A percentile compares a stretch with the other conserved stretches of the same genome.
Conservation (phyloP, 1,140 invertebrate species). For the Papilio helenus region DNA sequence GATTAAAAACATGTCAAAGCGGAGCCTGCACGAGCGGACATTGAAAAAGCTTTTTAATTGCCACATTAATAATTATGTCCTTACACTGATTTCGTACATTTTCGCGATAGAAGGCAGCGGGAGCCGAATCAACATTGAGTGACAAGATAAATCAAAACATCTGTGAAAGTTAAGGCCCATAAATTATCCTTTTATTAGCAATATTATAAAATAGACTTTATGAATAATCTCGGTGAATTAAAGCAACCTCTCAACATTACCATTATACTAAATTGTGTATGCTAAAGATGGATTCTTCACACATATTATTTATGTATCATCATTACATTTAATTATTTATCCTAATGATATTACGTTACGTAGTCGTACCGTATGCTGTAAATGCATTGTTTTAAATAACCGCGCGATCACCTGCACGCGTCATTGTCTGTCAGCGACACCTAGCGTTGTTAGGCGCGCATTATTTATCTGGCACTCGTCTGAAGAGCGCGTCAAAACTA, state of each 20-base stretch:
- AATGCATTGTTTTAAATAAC: conserved; percentile 38
- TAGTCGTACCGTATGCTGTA: background rate
- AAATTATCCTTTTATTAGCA: background rate
- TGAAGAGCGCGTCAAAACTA: conserved; percentile 29
- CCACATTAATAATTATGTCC: conserved; percentile 33
- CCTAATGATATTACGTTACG: background rate
- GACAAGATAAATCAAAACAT: background rate
- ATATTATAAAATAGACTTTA: too few species aligned
- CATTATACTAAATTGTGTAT: too few species aligned
- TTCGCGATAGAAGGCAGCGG: conserved; percentile 11
- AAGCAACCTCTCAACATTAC: too few species aligned
- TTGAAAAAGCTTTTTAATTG: conserved; percentile 41
- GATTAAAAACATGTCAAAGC: conserved; percentile 72
- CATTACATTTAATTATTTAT: background rate
- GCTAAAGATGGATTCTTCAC: too few species aligned
- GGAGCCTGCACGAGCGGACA: conserved; percentile 32
- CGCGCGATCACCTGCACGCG: conserved; percentile 32
- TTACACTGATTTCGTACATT: conserved; percentile 11
- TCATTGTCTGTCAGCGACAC: conserved; percentile 45
- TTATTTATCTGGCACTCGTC: conserved; percentile 21
- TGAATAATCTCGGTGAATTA: too few species aligned
- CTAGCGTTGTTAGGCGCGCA: conserved; percentile 41
- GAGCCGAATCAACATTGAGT: background rate
- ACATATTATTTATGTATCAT: background rate
- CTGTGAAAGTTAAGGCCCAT: background rate